Conservation (phyloP, 2,797 vertebrate genomes). For the Acanthopagrus latus region DNA sequence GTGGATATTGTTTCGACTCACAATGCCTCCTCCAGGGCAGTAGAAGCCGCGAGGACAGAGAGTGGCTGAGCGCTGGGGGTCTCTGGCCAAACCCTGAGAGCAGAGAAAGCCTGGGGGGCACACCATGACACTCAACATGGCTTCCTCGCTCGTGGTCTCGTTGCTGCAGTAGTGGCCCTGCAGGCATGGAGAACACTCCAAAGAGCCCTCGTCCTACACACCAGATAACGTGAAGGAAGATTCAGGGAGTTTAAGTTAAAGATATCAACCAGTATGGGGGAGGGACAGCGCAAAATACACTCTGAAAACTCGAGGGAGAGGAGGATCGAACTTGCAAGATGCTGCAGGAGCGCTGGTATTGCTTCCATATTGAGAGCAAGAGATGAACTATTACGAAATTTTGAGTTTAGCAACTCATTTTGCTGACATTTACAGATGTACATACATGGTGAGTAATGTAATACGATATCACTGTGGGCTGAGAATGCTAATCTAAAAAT, state of each 20-base stretch:
- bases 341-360: slow-evolving; percentile 25
- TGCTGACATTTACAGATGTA: slow-evolving; percentile 63
- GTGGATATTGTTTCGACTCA: slow-evolving; percentile 74
- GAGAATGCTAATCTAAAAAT: slow-evolving; percentile 67
- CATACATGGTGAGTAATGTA: slow-evolving; percentile 63
- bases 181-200: slow-evolving; percentile 86
- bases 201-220: slow-evolving; percentile 88
- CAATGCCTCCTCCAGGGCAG: slow-evolving; percentile 87
- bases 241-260: slow-evolving; percentile 63
- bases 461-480: slow-evolving; percentile 61
- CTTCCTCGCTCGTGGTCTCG: slow-evolving; percentile 89
- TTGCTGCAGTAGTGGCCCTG: slow-evolving; percentile 91
- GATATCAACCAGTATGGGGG: slow-evolving; percentile 68
- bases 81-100: slow-evolving; percentile 86
- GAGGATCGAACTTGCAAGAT: slow-evolving; percentile 39
- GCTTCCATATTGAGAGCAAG: slow-evolving; percentile 24
- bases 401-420: slow-evolving; percentile 32
- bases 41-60: slow-evolving; percentile 92
- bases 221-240: slow-evolving; percentile 52
- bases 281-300: slow-evolving; percentile 54
- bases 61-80: slow-evolving; percentile 85
- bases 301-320: slow-evolving; percentile 41
- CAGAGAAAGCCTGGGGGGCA: slow-evolving; percentile 92
- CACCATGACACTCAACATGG: slow-evolving; percentile 89
- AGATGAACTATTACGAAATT: slow-evolving; percentile 35